phyloP scores from a whole-genome alignment of 2,888 invertebrate species.

The Rhagonycha fulva region DNA sequence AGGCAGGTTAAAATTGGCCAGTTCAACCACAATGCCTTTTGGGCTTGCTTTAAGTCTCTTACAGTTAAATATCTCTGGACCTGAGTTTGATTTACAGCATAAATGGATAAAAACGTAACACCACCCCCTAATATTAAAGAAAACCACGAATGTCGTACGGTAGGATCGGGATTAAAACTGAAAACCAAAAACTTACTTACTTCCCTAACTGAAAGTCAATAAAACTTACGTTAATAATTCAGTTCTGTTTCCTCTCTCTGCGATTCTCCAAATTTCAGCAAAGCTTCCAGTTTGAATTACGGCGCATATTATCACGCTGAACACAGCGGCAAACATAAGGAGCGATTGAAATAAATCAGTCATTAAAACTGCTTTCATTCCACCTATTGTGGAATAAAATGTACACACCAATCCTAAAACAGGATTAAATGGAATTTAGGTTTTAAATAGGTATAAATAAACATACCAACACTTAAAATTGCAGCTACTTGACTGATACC shows the following conservation, averaged over 20 bases:
- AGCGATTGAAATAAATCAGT: conserved; percentile 85
- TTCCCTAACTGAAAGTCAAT: not conserved
- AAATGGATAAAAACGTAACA: conserved; percentile 78
- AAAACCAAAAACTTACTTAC: conserved; percentile 30
- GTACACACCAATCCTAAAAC: conserved; percentile 72
- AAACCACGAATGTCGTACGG: conserved; percentile 83
- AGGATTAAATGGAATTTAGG: not conserved
- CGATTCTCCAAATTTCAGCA: conserved; percentile 71
- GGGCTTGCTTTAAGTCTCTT: conserved; percentile 70
- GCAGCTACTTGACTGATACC: conserved; percentile 75
- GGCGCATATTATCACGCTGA: conserved; percentile 77
- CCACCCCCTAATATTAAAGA: conserved; percentile 79
- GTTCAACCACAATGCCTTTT: conserved; percentile 76
- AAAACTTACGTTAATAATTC: conserved; percentile 66
- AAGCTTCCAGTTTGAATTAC: conserved; percentile 72
- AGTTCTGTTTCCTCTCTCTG: conserved; percentile 70
- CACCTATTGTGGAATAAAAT: conserved; percentile 85
- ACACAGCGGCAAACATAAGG: conserved; percentile 84
- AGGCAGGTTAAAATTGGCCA: conserved; percentile 78
- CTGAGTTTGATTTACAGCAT: conserved; percentile 88
- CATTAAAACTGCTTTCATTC: conserved; percentile 88
- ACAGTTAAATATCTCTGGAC: conserved; percentile 75
- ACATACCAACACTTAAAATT: conserved; percentile 69
- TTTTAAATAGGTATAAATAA: not conserved
- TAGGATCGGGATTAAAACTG: conserved; percentile 79